Base-by-base conservation (phyloP, 2,797 vertebrate species). In the Naso thynnoides region DNA sequence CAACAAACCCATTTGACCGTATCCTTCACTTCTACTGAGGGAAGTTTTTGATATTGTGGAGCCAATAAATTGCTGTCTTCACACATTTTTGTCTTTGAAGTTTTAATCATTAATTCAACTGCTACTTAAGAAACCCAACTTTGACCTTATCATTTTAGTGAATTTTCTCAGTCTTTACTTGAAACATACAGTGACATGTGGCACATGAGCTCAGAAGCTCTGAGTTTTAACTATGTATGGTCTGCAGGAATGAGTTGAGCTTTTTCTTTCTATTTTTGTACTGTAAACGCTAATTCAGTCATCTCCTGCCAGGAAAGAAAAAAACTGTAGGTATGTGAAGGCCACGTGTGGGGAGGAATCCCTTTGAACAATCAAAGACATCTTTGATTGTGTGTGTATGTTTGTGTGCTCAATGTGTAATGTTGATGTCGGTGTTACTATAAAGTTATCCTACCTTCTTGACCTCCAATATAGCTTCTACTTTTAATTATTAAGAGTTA, bases 281-380 rank as follows among this genome's bases (percentile, higher is more conserved):
- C 27, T n/a, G 38, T 60, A 41, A 18, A 18, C 15, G 7, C 63
- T 54, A 42, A 66, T 77, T 57, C 15, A 65, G 41, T 62, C 53
- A 59, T 77, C 53, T 66, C 26, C n/a, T 71, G 45, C 19, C 67
- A 55, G 44, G 49, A 77, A 74, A 31, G 26, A 55, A 56, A 57
- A 29, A 50, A 48, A 53, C 19, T 45, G 10, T 27, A 27, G 58
- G 23, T 24, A 66, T 63, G 38, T 67, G n/a, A 68, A 59, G 58
- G 67, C 24, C 29, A 2, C 15, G 29, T 47, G 62, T 21, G 39
- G 33, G 7, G 10, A 49, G 38, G 54, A 48, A 9, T 53, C 64
- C 49, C 65, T 70, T 81, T 68, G 29, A 70, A 59, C 7, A 16
- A 50, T 71, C 68, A 65, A n/a, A 42, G 24, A 42, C 15, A 24